Conservation (phyloP, 1,140 invertebrate species). For the Bilobella aurantiaca region DNA sequence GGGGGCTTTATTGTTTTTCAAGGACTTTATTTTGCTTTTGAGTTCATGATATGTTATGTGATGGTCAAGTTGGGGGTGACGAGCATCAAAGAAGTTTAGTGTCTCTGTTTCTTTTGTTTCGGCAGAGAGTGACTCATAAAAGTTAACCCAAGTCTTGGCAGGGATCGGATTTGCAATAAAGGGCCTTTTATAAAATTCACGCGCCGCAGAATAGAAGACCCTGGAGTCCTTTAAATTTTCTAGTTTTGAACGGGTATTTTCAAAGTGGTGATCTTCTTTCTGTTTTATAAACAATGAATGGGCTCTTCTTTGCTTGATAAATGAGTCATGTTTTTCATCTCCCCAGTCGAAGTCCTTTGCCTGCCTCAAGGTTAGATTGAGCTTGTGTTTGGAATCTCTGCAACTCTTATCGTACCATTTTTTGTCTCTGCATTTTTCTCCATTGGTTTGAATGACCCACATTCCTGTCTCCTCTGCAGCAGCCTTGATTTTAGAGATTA, state of each 20-base stretch:
- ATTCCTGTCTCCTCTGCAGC: background rate
- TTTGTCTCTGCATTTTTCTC: background rate
- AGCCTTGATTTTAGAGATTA: background rate
- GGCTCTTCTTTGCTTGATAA: no score
- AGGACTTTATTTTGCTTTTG: background rate
- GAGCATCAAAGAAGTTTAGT: background rate
- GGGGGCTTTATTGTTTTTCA: constrained; percentile 4
- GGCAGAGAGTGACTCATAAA: background rate
- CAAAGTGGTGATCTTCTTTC: no score
- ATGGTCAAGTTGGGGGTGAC: background rate
- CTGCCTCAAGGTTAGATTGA: no score
- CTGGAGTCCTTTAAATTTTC: no score
- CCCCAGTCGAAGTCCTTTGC: no score
- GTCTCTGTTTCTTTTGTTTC: background rate
- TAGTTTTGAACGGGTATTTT: no score
- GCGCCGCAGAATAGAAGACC: no score
- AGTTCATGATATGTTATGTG: background rate
- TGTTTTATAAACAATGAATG: no score
- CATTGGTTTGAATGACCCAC: background rate
- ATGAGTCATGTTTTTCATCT: no score
- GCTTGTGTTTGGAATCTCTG: no score
- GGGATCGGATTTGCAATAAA: background rate
- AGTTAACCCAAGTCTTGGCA: background rate
- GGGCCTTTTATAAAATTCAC: no score
- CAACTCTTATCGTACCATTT: background rate